phyloP scores from a whole-genome alignment of 2,113 vertebrate species.

The Cololabis saira region DNA sequence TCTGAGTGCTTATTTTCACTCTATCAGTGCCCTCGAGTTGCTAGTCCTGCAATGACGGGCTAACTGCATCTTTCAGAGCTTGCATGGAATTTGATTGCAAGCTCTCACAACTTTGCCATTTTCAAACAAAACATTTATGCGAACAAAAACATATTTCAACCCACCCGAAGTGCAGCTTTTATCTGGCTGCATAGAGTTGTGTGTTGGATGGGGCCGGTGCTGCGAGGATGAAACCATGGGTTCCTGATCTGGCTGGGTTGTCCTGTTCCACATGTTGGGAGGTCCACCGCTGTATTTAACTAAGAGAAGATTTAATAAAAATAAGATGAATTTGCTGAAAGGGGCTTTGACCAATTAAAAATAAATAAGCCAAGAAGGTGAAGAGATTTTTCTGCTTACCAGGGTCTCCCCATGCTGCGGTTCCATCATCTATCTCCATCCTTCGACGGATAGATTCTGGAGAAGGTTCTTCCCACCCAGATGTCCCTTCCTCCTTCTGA shows the following conservation, averaged over 20 bases:
- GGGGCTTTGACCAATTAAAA: not conserved
- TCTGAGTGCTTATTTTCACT: too few species aligned
- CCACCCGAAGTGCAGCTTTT: constrained; percentile 85
- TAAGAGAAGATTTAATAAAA: not conserved
- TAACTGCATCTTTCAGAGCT: too few species aligned
- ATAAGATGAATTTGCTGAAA: not conserved
- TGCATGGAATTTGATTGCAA: too few species aligned
- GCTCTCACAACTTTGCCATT: too few species aligned
- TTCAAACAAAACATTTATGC: not conserved
- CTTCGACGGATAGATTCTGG: constrained; percentile 94
- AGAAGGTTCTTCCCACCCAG: constrained; percentile 97
- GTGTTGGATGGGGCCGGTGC: constrained; percentile 58
- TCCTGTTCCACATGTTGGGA: constrained; percentile 96
- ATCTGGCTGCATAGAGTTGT: constrained; percentile 72
- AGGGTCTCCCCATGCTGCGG: constrained; percentile 96
- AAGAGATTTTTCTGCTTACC: constrained; percentile 53
- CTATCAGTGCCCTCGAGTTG: too few species aligned
- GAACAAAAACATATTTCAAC: constrained; percentile 32
- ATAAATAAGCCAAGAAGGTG: not conserved
- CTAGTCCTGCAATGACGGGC: too few species aligned
- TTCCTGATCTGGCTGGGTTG: constrained; percentile 87
- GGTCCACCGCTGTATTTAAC: constrained; percentile 75
- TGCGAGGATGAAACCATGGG: constrained; percentile 70
- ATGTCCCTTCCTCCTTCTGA: constrained; percentile 87
- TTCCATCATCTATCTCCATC: constrained; percentile 98